Percentiles rank a stretch among this genome's conserved stretches.
Evolutionary conservation across 2,797 vertebrate genomes (phyloP).

Genomic region (Phrynocephalus forsythii): DNA sequence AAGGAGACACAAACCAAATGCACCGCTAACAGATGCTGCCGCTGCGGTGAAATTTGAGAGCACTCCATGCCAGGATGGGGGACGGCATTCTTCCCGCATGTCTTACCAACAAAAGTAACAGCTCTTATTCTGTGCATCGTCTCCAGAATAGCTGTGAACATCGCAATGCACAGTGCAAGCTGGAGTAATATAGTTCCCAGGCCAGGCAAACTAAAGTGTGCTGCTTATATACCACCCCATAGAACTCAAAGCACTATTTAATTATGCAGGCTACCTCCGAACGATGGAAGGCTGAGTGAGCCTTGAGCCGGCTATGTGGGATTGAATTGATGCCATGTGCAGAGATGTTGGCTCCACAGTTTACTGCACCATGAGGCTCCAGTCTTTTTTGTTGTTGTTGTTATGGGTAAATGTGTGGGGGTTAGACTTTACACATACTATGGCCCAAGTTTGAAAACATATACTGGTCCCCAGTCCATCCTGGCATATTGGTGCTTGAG

Average conservation of each 20-base stretch:
- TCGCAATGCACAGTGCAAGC: neutral
- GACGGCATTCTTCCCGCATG: neutral
- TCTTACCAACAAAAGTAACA: neutral
- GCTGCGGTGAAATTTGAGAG: slow-evolving; percentile 24
- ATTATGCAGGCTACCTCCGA: too few species aligned
- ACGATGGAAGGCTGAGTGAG: too few species aligned
- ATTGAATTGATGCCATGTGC: too few species aligned
- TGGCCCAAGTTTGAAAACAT: neutral
- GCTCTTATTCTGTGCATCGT: neutral
- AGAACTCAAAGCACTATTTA: too few species aligned
- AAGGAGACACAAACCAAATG: slow-evolving; percentile 55
- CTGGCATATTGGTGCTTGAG: neutral
- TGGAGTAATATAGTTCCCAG: neutral
- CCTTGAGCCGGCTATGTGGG: too few species aligned
- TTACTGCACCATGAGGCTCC: too few species aligned
- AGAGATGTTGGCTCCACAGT: too few species aligned
- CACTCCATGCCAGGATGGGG: slow-evolving; percentile 4
- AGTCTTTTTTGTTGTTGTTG: neutral
- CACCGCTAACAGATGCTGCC: slow-evolving; percentile 62
- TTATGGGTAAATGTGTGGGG: neutral
- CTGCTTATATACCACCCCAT: too few species aligned
- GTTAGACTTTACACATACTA: neutral
- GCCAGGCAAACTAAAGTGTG: neutral
- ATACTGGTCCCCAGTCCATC: neutral
- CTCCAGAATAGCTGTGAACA: neutral